A percentile compares a stretch with the other conserved stretches of the same genome.
Evolutionary conservation across 2,113 vertebrate genomes (phyloP).

Genomic region (Centropristis striata): DNA sequence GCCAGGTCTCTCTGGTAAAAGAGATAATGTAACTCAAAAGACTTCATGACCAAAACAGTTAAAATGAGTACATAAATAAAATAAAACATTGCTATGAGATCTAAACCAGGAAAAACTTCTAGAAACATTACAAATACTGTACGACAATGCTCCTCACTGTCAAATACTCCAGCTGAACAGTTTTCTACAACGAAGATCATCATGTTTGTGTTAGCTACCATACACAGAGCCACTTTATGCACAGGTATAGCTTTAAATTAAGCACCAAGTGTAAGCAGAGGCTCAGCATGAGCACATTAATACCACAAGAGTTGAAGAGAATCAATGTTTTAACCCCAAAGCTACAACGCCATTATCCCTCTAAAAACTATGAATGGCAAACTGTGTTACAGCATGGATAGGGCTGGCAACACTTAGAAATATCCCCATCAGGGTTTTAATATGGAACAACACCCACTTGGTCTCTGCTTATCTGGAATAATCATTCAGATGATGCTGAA

Average conservation of each 20-base stretch:
- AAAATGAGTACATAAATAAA: neutral
- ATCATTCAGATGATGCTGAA: conserved; percentile 45
- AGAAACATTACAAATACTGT: neutral
- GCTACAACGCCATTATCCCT: conserved; percentile 50
- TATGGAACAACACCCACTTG: conserved; percentile 32
- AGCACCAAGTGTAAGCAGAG: neutral
- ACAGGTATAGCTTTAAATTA: conserved; percentile 46
- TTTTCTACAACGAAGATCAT: neutral
- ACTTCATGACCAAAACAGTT: neutral
- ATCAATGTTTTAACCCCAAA: conserved; percentile 51
- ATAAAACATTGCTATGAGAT: neutral
- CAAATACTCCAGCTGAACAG: neutral
- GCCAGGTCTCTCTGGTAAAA: neutral
- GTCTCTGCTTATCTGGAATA: conserved; percentile 60
- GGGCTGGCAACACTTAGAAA: conserved; percentile 54
- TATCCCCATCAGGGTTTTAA: conserved; percentile 27
- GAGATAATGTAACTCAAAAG: neutral
- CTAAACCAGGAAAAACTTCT: neutral
- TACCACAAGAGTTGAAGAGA: conserved; percentile 30
- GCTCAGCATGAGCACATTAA: conserved; percentile 59
- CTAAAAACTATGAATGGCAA: conserved; percentile 63
- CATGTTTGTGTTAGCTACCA: conserved; percentile 45
- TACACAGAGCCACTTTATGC: conserved; percentile 18
- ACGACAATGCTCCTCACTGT: neutral
- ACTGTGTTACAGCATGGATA: conserved; percentile 18